phyloP scores from a whole-genome alignment of 2,113 vertebrate genomes.

The Aptenodytes patagonicus region DNA sequence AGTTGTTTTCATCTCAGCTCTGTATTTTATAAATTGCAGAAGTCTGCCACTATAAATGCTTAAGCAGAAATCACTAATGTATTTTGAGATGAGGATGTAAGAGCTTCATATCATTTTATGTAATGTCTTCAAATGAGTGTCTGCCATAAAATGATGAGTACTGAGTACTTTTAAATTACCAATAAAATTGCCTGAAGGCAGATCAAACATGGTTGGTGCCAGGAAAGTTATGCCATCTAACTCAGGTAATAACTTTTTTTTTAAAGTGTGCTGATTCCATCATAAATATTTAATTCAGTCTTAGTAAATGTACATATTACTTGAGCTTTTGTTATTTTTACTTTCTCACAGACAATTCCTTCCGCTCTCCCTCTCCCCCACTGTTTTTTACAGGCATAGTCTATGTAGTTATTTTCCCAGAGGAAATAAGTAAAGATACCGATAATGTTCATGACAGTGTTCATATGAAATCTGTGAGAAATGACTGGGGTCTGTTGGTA shows the following conservation, averaged over 20 bases:
- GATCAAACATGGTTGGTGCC: slow-evolving; percentile 19
- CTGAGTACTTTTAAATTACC: slow-evolving; percentile 53
- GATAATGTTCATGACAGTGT: background rate
- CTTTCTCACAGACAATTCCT: background rate
- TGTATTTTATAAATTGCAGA: slow-evolving; percentile 14
- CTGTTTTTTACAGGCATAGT: background rate
- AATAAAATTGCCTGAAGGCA: slow-evolving; percentile 37
- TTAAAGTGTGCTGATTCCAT: background rate
- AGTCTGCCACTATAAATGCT: background rate
- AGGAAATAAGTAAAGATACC: background rate
- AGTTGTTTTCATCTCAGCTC: background rate
- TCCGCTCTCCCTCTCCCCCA: rapidly evolving
- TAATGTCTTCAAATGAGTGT: slow-evolving; percentile 51
- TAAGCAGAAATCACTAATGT: slow-evolving; percentile 41
- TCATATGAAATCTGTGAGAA: background rate
- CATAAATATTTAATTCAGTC: slow-evolving; percentile 47
- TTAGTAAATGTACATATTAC: background rate
- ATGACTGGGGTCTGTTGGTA: background rate
- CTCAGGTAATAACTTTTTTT: slow-evolving; percentile 12
- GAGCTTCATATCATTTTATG: slow-evolving; percentile 38
- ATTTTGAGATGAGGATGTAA: slow-evolving; percentile 40
- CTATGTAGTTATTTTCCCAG: background rate
- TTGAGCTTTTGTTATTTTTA: background rate
- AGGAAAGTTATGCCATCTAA: background rate
- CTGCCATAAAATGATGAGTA: slow-evolving; percentile 44